Base-by-base conservation (phyloP, 2,113 vertebrate species). In the Bufo bufo region DNA sequence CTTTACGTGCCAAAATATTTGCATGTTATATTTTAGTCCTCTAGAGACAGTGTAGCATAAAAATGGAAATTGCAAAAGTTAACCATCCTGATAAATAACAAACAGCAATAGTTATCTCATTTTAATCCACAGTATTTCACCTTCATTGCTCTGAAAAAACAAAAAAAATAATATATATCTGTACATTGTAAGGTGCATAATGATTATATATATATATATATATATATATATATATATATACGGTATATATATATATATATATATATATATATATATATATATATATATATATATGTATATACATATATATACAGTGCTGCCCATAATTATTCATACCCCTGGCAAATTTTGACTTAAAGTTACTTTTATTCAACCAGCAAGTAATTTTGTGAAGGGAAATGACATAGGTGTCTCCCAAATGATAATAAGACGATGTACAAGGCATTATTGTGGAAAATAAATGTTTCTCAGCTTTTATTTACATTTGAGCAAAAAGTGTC, bases 1-100 rank as follows among this genome's bases (percentile, higher is more conserved):
- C 58, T 78, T 52, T n/a, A 86, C 66, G 20, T 65, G 47, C 3
- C 43, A 78, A 65, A 75, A 77, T 43, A 75, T 85, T 85, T 77
- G 11, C 78, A 81, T 81, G 78, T 61, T 81, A 81, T 61, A 61
- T 59, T 81, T 54, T 69, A 56, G 14, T 56, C 19, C 17, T 20
- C 16, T 59, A 66, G 81, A 63, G 59, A 83, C 17, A 59, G 8
- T 19, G 16, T 56, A 33, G 78, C 0, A 81, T 61, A 61, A 61
- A 81, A 61, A 61, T 81, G 82, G n/a, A 52, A 85, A 61, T 85
- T 59, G 14, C 1, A 77, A 85, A 77, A 61, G 33, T 17, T 23
- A 69, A 66, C 47, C 81, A 65, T 23, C 47, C 61, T 83, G 17
- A 49, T 83, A 83, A 47, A 69, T n/a, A 66, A 14, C 63, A 65